Evolutionary conservation across 2,113 vertebrate species (phyloP).

Genomic region (Microcebus lehilahytsara): DNA sequence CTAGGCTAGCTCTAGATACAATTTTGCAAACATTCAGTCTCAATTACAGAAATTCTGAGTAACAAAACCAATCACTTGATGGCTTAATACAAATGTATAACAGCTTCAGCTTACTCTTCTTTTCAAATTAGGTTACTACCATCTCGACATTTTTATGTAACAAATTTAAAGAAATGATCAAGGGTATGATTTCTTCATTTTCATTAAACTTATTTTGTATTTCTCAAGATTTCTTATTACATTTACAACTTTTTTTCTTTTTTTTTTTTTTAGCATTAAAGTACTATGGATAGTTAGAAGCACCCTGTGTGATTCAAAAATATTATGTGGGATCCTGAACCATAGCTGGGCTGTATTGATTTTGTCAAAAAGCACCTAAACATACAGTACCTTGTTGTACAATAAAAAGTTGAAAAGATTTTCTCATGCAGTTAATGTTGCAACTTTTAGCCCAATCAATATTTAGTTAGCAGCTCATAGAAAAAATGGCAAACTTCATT

Average conservation of each 20-base stretch:
- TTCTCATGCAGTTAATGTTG: slow-evolving; percentile 82
- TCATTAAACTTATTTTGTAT: background rate
- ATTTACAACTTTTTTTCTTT: background rate
- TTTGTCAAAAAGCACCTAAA: slow-evolving; percentile 78
- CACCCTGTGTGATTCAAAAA: slow-evolving; percentile 80
- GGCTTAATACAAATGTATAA: background rate
- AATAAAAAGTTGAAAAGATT: slow-evolving; percentile 85
- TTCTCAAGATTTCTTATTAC: background rate
- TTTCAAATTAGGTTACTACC: background rate
- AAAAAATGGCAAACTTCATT: background rate
- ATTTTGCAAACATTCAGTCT: background rate
- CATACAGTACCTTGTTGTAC: slow-evolving; percentile 82
- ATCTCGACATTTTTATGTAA: background rate
- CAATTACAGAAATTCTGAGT: background rate
- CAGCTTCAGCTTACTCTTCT: background rate
- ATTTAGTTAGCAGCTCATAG: slow-evolving; percentile 79
- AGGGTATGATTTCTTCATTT: background rate
- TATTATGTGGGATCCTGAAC: slow-evolving; percentile 70
- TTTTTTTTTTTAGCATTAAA: background rate
- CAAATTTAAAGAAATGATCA: background rate
- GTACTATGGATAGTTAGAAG: slow-evolving; percentile 66
- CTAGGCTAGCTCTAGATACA: background rate
- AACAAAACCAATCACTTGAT: background rate
- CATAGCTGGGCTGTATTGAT: slow-evolving; percentile 76
- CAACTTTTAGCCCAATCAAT: slow-evolving; percentile 80